Conservation (phyloP, 1,140 invertebrate genomes). For the Carposina sasakii region DNA sequence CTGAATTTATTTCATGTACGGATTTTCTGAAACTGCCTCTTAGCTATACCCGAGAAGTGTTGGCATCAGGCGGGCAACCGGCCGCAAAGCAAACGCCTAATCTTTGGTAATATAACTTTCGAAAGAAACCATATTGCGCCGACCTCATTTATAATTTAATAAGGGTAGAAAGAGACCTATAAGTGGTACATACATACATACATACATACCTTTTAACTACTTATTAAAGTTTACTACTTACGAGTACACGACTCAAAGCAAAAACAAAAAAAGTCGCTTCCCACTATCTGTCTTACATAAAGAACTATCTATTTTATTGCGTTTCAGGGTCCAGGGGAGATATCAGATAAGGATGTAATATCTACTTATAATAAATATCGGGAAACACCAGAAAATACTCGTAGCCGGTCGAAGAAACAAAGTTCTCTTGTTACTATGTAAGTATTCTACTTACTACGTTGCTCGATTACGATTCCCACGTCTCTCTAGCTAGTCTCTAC, state of each 20-base stretch:
- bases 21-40: no score
- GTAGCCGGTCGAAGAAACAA: constrained; percentile 54
- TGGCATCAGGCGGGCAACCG: no score
- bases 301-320: background rate
- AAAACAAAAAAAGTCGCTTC: background rate
- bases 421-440: constrained; percentile 77
- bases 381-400: constrained; percentile 31
- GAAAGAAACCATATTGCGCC: no score
- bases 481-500: constrained; percentile 1
- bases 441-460: constrained; percentile 42
- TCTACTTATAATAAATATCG: constrained; percentile 43
- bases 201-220: background rate
- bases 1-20: no score
- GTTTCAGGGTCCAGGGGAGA: constrained; percentile 46
- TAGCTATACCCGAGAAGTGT: no score
- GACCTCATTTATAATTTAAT: no score
- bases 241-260: background rate
- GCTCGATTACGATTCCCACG: constrained; percentile 3
- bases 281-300: background rate
- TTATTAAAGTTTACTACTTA: background rate
- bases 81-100: no score
- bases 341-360: constrained; percentile 49
- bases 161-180: no score
- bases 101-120: no score
- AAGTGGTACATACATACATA: background rate